Conservation (phyloP, 2,797 vertebrate species). For the Lycodopsis pacificus region DNA sequence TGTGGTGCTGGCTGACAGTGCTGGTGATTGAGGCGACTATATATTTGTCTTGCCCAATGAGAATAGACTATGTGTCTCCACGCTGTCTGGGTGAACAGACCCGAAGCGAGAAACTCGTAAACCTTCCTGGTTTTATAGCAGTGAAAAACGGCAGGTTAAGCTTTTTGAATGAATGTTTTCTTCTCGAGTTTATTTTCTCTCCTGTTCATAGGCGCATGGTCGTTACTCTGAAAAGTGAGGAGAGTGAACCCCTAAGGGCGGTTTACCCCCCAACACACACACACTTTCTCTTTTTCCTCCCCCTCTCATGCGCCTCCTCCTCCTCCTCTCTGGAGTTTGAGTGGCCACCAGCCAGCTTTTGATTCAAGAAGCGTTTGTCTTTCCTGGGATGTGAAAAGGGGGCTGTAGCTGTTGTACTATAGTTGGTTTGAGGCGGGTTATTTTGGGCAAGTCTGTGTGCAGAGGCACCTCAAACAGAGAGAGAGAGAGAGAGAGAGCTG, state of each 20-base stretch:
- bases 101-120: slow-evolving; percentile 57
- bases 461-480: slow-evolving; percentile 75
- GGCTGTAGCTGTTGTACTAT: slow-evolving; percentile 78
- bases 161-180: slow-evolving; percentile 62
- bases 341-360: slow-evolving; percentile 86
- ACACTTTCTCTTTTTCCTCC: slow-evolving; percentile 27
- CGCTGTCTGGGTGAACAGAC: slow-evolving; percentile 65
- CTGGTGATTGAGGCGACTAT: slow-evolving; percentile 20
- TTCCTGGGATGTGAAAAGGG: slow-evolving; percentile 82
- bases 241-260: slow-evolving; percentile 77
- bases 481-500: slow-evolving; percentile 65
- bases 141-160: slow-evolving; percentile 30
- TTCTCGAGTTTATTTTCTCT: slow-evolving; percentile 75
- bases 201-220: slow-evolving; percentile 71
- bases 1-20: neutral
- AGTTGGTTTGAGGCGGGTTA: slow-evolving; percentile 83
- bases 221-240: slow-evolving; percentile 57
- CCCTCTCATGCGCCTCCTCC: slow-evolving; percentile 56
- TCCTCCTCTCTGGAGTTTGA: slow-evolving; percentile 63
- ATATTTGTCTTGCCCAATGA: slow-evolving; percentile 24
- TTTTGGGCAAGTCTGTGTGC: slow-evolving; percentile 81
- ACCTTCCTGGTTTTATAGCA: slow-evolving; percentile 54
- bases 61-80: slow-evolving; percentile 44
- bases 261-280: slow-evolving; percentile 24
- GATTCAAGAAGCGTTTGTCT: slow-evolving; percentile 89